Percentiles rank a stretch among this genome's conserved stretches.
These are phyloP conservation scores for Lasioglossum baleicum DNA, from an alignment of 1,140 invertebrate genomes.

Conservation along the genomic window DNA sequence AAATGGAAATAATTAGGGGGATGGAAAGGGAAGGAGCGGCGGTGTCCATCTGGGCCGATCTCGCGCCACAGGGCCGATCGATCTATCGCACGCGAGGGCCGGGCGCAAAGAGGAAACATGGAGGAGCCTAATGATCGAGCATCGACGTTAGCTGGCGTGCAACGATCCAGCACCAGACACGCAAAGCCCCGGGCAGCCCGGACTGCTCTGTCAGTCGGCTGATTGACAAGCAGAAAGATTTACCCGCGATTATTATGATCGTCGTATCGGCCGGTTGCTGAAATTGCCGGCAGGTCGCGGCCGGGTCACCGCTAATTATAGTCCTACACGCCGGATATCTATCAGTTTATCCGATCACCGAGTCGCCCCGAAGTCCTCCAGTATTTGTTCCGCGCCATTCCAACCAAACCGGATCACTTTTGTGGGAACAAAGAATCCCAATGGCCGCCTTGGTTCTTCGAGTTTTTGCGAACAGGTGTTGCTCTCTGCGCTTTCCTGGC, in stretches of 20 bases:
- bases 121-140: constrained; percentile 72
- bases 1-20: constrained; percentile 48
- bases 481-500: too few relatives aligned
- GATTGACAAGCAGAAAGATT: constrained; percentile 80
- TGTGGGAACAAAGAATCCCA: constrained; percentile 57
- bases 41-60: constrained; percentile 37
- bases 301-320: constrained; percentile 79
- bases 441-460: too few relatives aligned
- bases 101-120: constrained; percentile 68
- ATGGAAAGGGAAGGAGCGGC: constrained; percentile 42
- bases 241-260: constrained; percentile 79
- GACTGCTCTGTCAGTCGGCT: constrained; percentile 75
- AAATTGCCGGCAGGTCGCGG: constrained; percentile 75
- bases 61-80: constrained; percentile 33
- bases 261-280: constrained; percentile 69
- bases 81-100: constrained; percentile 38
- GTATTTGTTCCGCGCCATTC: constrained; percentile 37
- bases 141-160: constrained; percentile 73
- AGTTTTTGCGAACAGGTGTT: too few relatives aligned
- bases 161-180: constrained; percentile 62
- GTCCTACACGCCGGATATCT: constrained; percentile 73
- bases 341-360: constrained; percentile 78
- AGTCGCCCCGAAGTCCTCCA: constrained; percentile 47
- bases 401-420: constrained; percentile 62
- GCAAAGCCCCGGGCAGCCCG: constrained; percentile 68